These are phyloP conservation scores for Schizaphis graminum DNA, from an alignment of 2,888 invertebrate genomes.

Conservation along the genomic window DNA sequence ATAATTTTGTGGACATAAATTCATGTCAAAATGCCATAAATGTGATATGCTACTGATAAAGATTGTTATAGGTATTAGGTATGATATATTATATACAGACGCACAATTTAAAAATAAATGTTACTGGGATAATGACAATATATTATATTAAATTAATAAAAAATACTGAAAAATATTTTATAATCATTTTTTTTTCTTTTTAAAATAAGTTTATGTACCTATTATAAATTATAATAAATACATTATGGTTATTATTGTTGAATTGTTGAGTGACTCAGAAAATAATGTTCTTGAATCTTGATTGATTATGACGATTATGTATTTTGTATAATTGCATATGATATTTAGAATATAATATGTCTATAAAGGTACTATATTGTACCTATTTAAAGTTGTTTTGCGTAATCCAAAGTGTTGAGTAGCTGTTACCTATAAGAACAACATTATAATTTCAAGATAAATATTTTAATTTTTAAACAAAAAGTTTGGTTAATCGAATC, in stretches of 20 bases:
- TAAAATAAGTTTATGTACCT: not conserved
- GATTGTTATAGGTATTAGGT: not conserved
- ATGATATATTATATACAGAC: not conserved
- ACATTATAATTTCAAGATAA: not conserved
- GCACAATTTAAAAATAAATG: not conserved
- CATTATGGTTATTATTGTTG: not conserved
- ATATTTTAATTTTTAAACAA: not conserved
- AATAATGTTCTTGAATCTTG: not conserved
- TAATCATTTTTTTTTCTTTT: not conserved
- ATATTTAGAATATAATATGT: no score
- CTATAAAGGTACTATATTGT: no score
- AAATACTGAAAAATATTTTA: not conserved
- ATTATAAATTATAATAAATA: not conserved
- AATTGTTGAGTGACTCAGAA: not conserved
- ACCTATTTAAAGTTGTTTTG: no score
- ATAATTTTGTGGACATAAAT: not conserved
- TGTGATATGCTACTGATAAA: not conserved
- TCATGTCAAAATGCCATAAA: not conserved
- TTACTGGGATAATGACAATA: not conserved
- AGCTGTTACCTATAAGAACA: no score
- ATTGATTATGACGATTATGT: not conserved
- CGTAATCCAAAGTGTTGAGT: no score
- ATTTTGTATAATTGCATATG: no score
- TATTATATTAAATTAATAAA: not conserved
- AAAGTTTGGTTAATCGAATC: not conserved